Evolutionary conservation across 2,888 invertebrate species (phyloP), one percentile per base, ranked within the genome.

Genomic region (Dermolepida albohirtum): DNA sequence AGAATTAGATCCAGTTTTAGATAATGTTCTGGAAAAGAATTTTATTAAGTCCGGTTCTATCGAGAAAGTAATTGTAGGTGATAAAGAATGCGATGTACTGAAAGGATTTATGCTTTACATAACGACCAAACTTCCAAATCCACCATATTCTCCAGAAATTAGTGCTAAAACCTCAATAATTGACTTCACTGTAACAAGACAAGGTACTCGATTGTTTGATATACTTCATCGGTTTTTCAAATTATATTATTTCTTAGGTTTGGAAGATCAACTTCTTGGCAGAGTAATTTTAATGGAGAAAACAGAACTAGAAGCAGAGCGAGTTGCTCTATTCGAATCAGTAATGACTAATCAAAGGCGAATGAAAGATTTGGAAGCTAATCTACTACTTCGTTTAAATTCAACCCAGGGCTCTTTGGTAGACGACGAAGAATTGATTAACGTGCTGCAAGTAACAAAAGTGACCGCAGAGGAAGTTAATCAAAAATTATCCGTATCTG

Each of bases 11-110:
- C 98, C 98, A 1, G 96, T 97, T 0, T 90, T 98, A 66, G 98
- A 98, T 80, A 98, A 98, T 82, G 95, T 98, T 0, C 86, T 98
- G 17, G 97, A 98, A 80, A 98, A 97, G 82, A 98, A 98, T 83
- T 98, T 97, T 79, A 97, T 98, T 64, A 97, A 97, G 84, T 96
- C 96, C 6, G 98, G 98, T 57, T 94, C 95, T 8, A 97, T 97
- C 72, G 95, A 96, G 79, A 98, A 98, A 84, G 95, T 96, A 0
- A 89, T 95, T 44, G 93, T 96, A 0, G 96, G 96, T 0, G 98
- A 98, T 81, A 98, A 98, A 79, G 98, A 98, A 84, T 96, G 96
- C 78, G 98, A 98, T 78, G 96, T 98, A 0, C 93, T 97, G 91
- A 94, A 94, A 14, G 96, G 96, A 0, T 98, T 98, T 79, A 93